Conservation (phyloP, 2,113 vertebrate genomes). For the Acrocephalus arundinaceus region DNA sequence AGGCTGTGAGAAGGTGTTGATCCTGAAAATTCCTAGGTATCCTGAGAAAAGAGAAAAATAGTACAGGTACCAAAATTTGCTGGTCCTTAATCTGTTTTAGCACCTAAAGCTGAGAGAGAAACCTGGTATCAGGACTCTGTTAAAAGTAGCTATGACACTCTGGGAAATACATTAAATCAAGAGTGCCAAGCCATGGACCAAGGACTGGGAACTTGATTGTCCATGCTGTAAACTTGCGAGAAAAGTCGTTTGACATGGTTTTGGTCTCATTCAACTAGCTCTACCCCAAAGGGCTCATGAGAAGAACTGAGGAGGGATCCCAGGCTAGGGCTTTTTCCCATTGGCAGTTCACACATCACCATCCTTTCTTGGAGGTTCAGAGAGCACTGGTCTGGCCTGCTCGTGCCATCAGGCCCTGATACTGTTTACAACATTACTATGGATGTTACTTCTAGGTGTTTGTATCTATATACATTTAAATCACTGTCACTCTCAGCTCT, state of each 20-base stretch:
- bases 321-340: not conserved
- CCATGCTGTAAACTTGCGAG: not conserved
- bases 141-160: not conserved
- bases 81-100: not conserved
- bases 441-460: not conserved
- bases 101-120: not conserved
- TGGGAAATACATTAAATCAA: not conserved
- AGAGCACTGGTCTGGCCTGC: not conserved
- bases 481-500: not conserved
- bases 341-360: accelerated
- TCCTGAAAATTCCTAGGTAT: not conserved
- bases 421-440: not conserved
- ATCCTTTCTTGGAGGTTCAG: not conserved
- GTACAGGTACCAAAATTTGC: not conserved
- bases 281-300: not conserved
- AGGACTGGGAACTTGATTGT: not conserved
- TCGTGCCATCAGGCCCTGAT: not conserved
- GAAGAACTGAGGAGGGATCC: not conserved
- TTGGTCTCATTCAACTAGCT: not conserved
- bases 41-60: not conserved
- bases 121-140: not conserved
- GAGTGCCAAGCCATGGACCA: too few species aligned
- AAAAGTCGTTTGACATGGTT: not conserved
- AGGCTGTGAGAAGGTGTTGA: not conserved
- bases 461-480: not conserved